Percentiles rank a stretch among this genome's conserved stretches.
Conservation (phyloP, 2,797 vertebrate genomes). For the Gymnothorax reevesii region DNA sequence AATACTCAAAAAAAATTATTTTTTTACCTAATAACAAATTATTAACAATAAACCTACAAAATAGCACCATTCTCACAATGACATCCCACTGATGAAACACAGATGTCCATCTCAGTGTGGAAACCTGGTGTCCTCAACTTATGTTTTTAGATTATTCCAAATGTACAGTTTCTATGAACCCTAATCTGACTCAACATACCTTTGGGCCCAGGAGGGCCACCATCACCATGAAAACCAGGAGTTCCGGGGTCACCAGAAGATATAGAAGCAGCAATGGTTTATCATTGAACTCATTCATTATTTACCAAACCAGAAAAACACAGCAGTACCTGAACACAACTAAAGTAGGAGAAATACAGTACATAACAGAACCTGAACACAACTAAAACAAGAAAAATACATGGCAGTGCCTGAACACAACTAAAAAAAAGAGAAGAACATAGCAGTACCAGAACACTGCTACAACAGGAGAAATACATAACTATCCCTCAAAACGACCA, state of each 20-base stretch:
- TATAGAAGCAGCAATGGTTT: no score
- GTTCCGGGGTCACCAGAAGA: no score
- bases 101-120: neutral
- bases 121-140: neutral
- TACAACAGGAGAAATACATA: slow-evolving; percentile 27
- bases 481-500: no score
- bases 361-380: neutral
- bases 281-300: no score
- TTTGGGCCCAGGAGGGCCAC: slow-evolving; percentile 81
- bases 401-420: no score
- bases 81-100: neutral
- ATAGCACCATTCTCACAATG: neutral
- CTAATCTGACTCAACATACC: slow-evolving; percentile 64
- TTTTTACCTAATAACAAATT: no score
- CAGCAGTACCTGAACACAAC: no score
- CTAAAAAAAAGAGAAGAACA: no score
- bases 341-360: neutral
- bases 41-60: no score
- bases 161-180: neutral
- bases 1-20: no score
- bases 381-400: no score
- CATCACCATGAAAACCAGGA: slow-evolving; percentile 76
- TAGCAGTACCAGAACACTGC: neutral
- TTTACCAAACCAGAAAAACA: no score
- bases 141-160: neutral